A percentile compares a stretch with the other conserved stretches of the same genome.
phyloP scores from a whole-genome alignment of 1,140 invertebrate species.

The Drosophila grimshawi region DNA sequence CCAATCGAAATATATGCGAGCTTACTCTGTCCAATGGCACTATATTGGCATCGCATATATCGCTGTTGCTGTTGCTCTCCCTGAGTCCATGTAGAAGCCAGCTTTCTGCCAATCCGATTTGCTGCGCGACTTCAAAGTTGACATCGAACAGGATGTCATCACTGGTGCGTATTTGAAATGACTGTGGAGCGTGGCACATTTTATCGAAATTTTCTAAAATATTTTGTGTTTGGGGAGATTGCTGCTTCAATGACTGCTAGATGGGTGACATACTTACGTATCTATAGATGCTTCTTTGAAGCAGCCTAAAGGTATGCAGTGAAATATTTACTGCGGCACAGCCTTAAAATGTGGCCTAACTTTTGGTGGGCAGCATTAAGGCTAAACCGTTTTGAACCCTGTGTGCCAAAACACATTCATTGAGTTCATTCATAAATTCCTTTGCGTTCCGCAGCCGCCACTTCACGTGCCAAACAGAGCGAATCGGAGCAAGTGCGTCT shows the following conservation, averaged over 20 bases:
- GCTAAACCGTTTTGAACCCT: constrained; percentile 4
- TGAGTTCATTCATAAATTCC: constrained; percentile 77
- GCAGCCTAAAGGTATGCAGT: constrained; percentile 29
- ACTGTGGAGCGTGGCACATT: neutral
- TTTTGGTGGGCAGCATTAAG: neutral
- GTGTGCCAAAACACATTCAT: constrained; percentile 22
- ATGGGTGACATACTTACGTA: neutral
- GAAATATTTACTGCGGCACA: neutral
- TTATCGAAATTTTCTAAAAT: neutral
- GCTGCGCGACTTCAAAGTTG: constrained; percentile 1
- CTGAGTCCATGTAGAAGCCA: constrained; percentile 27
- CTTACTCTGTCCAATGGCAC: constrained; percentile 29
- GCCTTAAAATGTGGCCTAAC: constrained; percentile 8
- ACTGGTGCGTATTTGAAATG: constrained; percentile 30
- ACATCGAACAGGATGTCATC: constrained; percentile 29
- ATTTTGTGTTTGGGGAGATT: neutral
- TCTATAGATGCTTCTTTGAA: neutral
- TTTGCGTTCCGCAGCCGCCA: constrained; percentile 32
- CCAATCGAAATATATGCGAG: constrained; percentile 16
- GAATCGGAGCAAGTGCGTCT: constrained; percentile 59
- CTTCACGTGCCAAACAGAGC: constrained; percentile 58
- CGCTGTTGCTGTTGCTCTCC: neutral
- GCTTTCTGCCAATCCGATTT: constrained; percentile 30
- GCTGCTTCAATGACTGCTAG: neutral
- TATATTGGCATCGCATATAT: constrained; percentile 9